Evolutionary conservation across 2,797 vertebrate genomes (phyloP).

Genomic region (Gallinago nigripennis): DNA sequence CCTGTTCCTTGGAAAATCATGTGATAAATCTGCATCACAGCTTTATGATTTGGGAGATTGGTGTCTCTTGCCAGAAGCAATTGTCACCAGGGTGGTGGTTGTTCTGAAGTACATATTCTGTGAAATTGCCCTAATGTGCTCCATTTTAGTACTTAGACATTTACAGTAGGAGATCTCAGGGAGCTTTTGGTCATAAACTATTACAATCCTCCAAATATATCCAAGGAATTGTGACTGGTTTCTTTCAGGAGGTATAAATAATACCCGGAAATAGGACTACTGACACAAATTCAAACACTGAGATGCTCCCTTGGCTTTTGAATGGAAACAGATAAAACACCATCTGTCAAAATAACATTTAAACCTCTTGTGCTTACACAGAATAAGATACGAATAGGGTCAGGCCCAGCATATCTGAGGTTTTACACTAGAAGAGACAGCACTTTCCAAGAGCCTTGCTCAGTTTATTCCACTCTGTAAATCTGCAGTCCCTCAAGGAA

Average conservation of each 20-base stretch:
- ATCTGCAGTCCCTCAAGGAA: neutral
- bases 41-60: neutral
- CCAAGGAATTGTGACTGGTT: neutral
- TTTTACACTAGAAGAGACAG: neutral
- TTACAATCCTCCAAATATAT: neutral
- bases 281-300: constrained; percentile 11
- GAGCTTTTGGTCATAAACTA: neutral
- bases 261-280: neutral
- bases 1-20: neutral
- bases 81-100: neutral
- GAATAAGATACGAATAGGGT: neutral
- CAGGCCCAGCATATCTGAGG: neutral
- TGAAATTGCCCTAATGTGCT: neutral
- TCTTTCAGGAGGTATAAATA: constrained; percentile 24
- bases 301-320: neutral
- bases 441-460: neutral
- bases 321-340: neutral
- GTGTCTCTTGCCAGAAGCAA: neutral
- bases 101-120: neutral
- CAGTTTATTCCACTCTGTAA: neutral
- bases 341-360: constrained; percentile 3
- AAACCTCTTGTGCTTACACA: neutral
- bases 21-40: neutral
- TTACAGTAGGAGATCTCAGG: neutral
- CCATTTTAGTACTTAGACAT: neutral